Conservation (phyloP, 1,140 invertebrate genomes). For the Lepidurus apus region DNA sequence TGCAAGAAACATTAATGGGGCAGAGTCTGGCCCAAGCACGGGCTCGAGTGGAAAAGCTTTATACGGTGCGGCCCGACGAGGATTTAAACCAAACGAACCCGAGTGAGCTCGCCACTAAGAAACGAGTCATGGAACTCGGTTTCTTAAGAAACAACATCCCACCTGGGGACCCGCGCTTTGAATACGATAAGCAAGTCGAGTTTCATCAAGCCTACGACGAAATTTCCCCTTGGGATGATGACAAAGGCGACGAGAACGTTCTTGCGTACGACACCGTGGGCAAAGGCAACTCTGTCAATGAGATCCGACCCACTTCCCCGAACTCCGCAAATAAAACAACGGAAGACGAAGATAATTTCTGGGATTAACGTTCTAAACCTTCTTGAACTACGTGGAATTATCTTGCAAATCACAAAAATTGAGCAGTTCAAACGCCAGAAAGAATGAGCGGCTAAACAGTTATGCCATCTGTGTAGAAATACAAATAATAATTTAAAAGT, state of each 20-base stretch:
- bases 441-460: too few relatives aligned
- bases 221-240: conserved; percentile 5
- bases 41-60: not conserved
- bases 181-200: conserved; percentile 13
- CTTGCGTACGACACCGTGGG: not conserved
- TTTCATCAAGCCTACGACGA: conserved; percentile 1
- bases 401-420: too few relatives aligned
- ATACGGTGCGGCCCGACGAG: not conserved
- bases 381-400: not conserved
- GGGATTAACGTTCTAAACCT: not conserved
- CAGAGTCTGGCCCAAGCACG: not conserved
- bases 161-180: conserved; percentile 17
- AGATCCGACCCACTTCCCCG: not conserved
- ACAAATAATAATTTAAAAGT: too few relatives aligned
- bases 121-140: conserved; percentile 2
- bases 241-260: not conserved
- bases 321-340: not conserved
- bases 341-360: conserved; percentile 6
- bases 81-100: conserved; percentile 11
- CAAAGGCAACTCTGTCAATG: not conserved
- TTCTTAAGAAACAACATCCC: conserved; percentile 22
- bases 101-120: conserved; percentile 2
- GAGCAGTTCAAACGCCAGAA: too few relatives aligned
- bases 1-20: conserved; percentile 4
- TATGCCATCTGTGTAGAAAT: too few relatives aligned